phyloP scores from a whole-genome alignment of 2,888 invertebrate species.

The Hemithea aestivaria region DNA sequence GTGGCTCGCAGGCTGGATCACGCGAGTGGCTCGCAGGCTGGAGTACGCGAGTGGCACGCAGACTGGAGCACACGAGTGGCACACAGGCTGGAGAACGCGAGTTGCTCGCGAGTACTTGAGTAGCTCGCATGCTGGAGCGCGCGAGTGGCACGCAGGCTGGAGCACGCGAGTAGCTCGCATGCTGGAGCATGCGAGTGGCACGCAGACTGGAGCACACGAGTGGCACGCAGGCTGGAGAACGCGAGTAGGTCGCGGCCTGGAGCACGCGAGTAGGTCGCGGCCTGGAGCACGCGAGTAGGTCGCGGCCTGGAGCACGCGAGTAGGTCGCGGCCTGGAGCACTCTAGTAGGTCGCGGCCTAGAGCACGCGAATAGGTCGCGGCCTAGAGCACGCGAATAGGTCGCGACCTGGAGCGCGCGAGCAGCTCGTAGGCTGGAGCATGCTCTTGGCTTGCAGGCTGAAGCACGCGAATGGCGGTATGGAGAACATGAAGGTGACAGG shows the following conservation, averaged over 20 bases:
- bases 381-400: not conserved
- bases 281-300: too few species aligned
- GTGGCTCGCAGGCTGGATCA: not conserved
- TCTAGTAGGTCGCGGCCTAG: too few species aligned
- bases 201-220: not conserved
- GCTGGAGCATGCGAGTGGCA: not conserved
- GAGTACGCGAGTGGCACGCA: not conserved
- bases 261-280: not conserved
- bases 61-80: not conserved
- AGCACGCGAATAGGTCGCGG: too few species aligned
- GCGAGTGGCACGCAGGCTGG: not conserved
- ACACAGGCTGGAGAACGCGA: too few species aligned
- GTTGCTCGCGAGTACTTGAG: too few species aligned
- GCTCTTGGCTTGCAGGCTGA: not conserved
- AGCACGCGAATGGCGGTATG: not conserved
- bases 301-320: too few species aligned
- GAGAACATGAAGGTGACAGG: too few species aligned
- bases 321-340: not conserved
- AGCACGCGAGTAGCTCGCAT: not conserved
- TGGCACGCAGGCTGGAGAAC: not conserved
- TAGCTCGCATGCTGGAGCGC: not conserved
- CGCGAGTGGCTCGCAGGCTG: not conserved
- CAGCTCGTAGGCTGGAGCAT: too few species aligned
- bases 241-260: constrained; percentile 4
- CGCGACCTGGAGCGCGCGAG: too few species aligned